Evolutionary conservation across 92 coral and sea anemone genomes (phyloP).

Genomic region (Metridium senile): DNA sequence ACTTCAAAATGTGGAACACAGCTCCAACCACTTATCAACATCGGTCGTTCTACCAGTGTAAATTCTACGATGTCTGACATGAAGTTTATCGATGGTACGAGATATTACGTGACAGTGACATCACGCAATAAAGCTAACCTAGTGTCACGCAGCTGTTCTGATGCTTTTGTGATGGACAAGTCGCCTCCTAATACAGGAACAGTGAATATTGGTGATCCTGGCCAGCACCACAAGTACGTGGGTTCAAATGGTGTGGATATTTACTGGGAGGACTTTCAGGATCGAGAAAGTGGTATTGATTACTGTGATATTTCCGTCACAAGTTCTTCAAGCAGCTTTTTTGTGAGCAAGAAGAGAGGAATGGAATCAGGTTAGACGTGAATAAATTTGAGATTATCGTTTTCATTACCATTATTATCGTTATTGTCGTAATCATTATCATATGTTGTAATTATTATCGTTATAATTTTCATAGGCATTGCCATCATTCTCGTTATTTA

Average conservation of each 20-base stretch:
- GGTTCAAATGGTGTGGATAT: slow-evolving; percentile 31
- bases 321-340: slow-evolving; percentile 13
- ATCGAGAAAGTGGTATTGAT: slow-evolving; percentile 71
- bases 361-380: slow-evolving; percentile 5
- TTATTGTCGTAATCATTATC: no score
- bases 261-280: slow-evolving; percentile 66
- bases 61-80: slow-evolving; percentile 62
- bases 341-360: slow-evolving; percentile 4
- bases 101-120: slow-evolving; percentile 76
- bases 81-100: slow-evolving; percentile 54
- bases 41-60: slow-evolving; percentile 70
- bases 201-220: slow-evolving; percentile 47
- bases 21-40: slow-evolving; percentile 77
- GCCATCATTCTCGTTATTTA: no score
- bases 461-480: no score
- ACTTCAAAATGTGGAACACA: slow-evolving; percentile 83
- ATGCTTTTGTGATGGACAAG: slow-evolving; percentile 76
- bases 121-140: slow-evolving; percentile 78
- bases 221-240: slow-evolving; percentile 38
- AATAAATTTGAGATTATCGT: no score
- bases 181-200: slow-evolving; percentile 66
- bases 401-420: no score
- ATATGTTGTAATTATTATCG: no score
- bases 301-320: slow-evolving; percentile 51
- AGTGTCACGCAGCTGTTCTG: slow-evolving; percentile 82